Conservation (phyloP, 92 coral and sea anemone genomes). For the Pocillopora meandrina region DNA sequence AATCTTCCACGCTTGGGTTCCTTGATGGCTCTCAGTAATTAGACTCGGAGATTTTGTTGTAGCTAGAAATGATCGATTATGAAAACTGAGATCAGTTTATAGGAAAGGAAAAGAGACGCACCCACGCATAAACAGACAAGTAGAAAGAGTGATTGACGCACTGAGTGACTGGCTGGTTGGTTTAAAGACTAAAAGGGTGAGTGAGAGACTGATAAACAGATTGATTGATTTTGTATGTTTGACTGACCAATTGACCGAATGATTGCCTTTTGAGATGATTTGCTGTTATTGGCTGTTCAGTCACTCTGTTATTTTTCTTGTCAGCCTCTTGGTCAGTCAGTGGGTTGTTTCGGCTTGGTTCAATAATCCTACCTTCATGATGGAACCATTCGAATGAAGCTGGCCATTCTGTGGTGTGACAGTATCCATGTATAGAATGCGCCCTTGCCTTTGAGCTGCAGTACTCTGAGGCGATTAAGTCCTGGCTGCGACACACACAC, state of each 20-base stretch:
- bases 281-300: too few species aligned
- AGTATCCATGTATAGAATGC: slow-evolving; percentile 48
- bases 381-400: slow-evolving; percentile 46
- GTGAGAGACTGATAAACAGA: not conserved
- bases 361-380: slow-evolving; percentile 4
- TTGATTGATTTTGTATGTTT: not conserved
- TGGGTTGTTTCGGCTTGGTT: too few species aligned
- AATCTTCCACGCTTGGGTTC: slow-evolving; percentile 20
- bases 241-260: not conserved
- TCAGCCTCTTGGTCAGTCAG: too few species aligned
- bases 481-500: slow-evolving; percentile 1
- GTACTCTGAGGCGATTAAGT: slow-evolving; percentile 3
- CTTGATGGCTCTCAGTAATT: not conserved
- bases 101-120: too few species aligned
- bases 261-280: not conserved
- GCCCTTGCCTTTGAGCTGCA: slow-evolving; percentile 58
- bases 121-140: too few species aligned
- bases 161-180: too few species aligned
- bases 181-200: too few species aligned
- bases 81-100: not conserved
- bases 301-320: too few species aligned
- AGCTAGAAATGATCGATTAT: not conserved
- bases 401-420: slow-evolving; percentile 54
- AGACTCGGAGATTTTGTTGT: not conserved
- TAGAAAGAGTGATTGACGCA: too few species aligned